Base-by-base conservation (phyloP, 1,140 invertebrate species). In the Ostrea denselamellosa region DNA sequence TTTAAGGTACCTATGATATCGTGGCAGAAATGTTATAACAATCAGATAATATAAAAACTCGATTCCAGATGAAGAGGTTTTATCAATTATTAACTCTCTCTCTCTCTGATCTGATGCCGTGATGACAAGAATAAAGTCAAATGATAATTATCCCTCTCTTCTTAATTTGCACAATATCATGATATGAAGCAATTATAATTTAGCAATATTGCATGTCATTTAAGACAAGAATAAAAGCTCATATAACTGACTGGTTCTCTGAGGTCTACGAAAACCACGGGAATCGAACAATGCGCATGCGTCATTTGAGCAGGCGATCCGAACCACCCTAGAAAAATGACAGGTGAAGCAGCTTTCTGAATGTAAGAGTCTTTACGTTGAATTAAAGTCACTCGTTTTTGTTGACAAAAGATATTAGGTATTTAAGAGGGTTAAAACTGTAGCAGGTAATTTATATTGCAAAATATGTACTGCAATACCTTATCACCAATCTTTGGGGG, bases 41-140 rank as follows among this genome's bases (percentile, higher is more conserved):
- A 25, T 71, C 8, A 71, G 22, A 71, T 28, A 34, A 34, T 28
- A 71, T 12, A 71, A 34, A 71, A 71, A 14, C n/a, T 25, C 68
- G 25, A 71, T 71, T 10, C 25, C 22, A 71, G 25, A 71, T 34
- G 28, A 34, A 71, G n/a, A 14, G 68, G 25, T 22, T 71, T 71
- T 71, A 71, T 71, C 68, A 71, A 71, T 71, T 71, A 71, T 71
- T 71, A 71, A 71, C 68, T 71, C 65, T 71, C 68, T 71, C 22
- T 71, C 68, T 71, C 22, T 71, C 28, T 71, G 68, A 71, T 71
- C 68, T 34, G 25, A 71, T 71, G 68, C 9, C 68, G 68, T 71
- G 68, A 71, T 71, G 68, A 71, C 68, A 25, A 25, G 19, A 71
- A 71, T 71, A 71, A 71, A 71, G 22, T 71, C 68, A 71, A 71